A percentile compares a stretch with the other conserved stretches of the same genome.
Evolutionary conservation across 2,888 invertebrate genomes (phyloP).

Genomic region (Caradrina clavipalpis): DNA sequence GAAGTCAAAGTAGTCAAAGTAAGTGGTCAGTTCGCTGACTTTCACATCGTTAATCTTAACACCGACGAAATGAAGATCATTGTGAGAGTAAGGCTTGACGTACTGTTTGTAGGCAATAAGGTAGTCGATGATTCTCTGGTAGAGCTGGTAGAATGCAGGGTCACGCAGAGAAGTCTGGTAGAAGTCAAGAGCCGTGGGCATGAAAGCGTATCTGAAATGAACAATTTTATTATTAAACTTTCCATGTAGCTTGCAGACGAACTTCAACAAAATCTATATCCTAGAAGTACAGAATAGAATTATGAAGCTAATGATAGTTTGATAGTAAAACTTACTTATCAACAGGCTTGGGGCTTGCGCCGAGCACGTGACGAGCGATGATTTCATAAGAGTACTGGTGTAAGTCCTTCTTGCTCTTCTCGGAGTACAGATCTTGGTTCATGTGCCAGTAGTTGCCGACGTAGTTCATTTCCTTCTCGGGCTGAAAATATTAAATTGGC

Average conservation of each 20-base stretch:
- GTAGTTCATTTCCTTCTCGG: conserved; percentile 85
- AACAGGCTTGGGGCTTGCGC: conserved; percentile 73
- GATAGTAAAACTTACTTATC: conserved; percentile 71
- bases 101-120: conserved; percentile 92
- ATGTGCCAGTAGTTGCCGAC: conserved; percentile 91
- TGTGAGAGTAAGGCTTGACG: conserved; percentile 90
- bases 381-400: conserved; percentile 90
- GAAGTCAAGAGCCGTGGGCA: conserved; percentile 92
- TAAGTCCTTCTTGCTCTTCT: conserved; percentile 73
- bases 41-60: conserved; percentile 92
- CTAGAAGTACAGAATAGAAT: too few relatives aligned
- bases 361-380: conserved; percentile 86
- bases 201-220: conserved; percentile 77
- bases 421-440: conserved; percentile 87
- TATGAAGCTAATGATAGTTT: not conserved
- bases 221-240: not conserved
- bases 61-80: conserved; percentile 90
- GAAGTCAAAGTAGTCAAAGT: conserved; percentile 92
- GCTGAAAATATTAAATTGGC: conserved; percentile 69
- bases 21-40: conserved; percentile 92
- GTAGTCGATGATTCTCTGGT: conserved; percentile 91
- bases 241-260: not conserved
- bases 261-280: too few relatives aligned
- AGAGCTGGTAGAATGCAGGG: conserved; percentile 93
- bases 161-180: conserved; percentile 93